Percentiles rank a stretch among this genome's conserved stretches.
These are phyloP conservation scores for Gallinago jamesoni DNA, from an alignment of 2,113 vertebrate species.

Conservation along the genomic window DNA sequence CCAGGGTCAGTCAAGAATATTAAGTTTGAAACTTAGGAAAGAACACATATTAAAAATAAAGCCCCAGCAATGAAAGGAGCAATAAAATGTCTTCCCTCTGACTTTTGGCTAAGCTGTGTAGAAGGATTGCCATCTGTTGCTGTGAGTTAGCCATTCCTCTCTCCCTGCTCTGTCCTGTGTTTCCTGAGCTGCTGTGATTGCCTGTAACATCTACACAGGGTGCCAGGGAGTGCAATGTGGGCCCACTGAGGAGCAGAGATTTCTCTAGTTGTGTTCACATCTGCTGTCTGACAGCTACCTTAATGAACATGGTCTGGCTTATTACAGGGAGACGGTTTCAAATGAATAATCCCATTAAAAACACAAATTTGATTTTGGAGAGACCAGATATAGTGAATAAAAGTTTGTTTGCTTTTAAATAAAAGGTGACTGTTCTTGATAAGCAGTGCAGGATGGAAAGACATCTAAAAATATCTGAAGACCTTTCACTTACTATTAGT, in stretches of 20 bases:
- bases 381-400: background rate
- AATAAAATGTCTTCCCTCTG: background rate
- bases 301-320: conserved; percentile 54
- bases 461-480: background rate
- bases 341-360: conserved; percentile 40
- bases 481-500: background rate
- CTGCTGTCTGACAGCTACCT: conserved; percentile 48
- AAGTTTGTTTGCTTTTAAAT: conserved; percentile 24
- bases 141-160: background rate
- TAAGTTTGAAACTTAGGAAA: background rate
- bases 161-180: background rate
- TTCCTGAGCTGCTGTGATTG: background rate
- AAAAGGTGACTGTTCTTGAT: background rate
- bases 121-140: conserved; percentile 19
- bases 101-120: background rate
- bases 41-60: background rate
- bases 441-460: background rate
- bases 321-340: background rate
- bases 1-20: background rate
- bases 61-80: background rate
- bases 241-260: conserved; percentile 19
- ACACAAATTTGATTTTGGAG: conserved; percentile 19
- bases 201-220: background rate
- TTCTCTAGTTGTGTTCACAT: conserved; percentile 43
- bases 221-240: background rate